These are phyloP conservation scores for Xiphias gladius DNA, from an alignment of 2,113 vertebrate species.

Conservation along the genomic window DNA sequence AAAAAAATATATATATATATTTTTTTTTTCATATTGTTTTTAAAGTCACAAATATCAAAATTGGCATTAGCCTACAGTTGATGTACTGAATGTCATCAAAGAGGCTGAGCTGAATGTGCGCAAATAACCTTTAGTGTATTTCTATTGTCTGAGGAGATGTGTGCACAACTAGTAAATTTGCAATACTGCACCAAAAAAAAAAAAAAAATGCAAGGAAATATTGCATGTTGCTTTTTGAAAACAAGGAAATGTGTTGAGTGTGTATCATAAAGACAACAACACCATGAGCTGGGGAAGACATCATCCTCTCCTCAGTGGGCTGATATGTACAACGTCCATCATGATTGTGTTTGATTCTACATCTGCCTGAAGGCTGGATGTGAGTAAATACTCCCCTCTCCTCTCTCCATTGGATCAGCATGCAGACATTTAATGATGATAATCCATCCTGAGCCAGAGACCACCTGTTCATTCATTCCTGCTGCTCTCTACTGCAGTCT, in stretches of 20 bases:
- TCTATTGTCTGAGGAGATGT: no score
- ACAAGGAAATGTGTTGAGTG: background rate
- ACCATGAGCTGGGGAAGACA: background rate
- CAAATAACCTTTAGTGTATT: no score
- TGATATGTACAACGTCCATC: background rate
- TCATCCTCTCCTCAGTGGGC: background rate
- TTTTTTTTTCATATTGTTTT: no score
- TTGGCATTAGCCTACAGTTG: no score
- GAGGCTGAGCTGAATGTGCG: no score
- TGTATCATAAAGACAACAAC: background rate
- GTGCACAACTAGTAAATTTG: no score
- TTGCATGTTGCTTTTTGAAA: background rate
- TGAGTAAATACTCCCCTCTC: constrained; percentile 17
- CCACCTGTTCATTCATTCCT: constrained; percentile 69
- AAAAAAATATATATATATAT: no score
- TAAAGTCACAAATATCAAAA: no score
- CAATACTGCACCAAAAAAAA: no score
- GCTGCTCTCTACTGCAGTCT: constrained; percentile 61
- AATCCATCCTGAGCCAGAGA: constrained; percentile 64
- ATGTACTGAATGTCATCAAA: no score
- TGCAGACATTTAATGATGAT: constrained; percentile 52
- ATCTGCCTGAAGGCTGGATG: constrained; percentile 6
- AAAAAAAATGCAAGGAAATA: background rate
- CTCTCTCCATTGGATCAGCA: constrained; percentile 38
- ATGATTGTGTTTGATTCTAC: constrained; percentile 1